phyloP scores from a whole-genome alignment of 2,888 invertebrate genomes.

The Conus canariensis region DNA sequence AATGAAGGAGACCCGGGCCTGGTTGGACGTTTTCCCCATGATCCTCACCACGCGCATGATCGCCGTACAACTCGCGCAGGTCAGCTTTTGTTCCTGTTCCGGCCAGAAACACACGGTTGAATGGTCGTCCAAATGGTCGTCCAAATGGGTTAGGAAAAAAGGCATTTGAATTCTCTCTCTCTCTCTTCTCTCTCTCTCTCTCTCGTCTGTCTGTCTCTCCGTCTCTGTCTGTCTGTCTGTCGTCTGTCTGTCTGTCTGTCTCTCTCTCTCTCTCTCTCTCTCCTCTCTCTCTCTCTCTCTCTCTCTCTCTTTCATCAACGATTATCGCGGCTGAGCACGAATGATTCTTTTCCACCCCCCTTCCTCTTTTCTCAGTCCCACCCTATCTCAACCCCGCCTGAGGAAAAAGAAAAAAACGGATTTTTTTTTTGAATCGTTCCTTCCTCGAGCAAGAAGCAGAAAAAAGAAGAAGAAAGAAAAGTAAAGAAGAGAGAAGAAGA shows the following conservation, averaged over 20 bases:
- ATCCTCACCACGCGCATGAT: slow-evolving; percentile 44
- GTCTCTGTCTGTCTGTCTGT: no score
- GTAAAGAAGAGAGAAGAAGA: neutral
- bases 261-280: no score
- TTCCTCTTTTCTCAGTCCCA: no score
- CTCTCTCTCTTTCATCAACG: no score
- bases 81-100: slow-evolving; percentile 53
- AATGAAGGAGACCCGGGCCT: slow-evolving; percentile 43
- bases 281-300: no score
- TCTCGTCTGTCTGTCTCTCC: no score
- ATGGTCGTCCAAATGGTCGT: no score
- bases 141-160: no score
- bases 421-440: neutral
- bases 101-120: neutral
- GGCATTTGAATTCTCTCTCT: neutral
- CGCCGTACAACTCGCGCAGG: slow-evolving; percentile 50
- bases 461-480: neutral
- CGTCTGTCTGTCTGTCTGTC: no score
- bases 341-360: no score
- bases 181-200: neutral
- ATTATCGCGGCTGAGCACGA: no score
- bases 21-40: slow-evolving; percentile 35
- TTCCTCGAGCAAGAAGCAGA: neutral
- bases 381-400: no score
- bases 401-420: neutral